Percentiles rank a stretch among this genome's conserved stretches.
phyloP scores from a whole-genome alignment of 2,797 vertebrate genomes.

The Numenius phaeopus region DNA sequence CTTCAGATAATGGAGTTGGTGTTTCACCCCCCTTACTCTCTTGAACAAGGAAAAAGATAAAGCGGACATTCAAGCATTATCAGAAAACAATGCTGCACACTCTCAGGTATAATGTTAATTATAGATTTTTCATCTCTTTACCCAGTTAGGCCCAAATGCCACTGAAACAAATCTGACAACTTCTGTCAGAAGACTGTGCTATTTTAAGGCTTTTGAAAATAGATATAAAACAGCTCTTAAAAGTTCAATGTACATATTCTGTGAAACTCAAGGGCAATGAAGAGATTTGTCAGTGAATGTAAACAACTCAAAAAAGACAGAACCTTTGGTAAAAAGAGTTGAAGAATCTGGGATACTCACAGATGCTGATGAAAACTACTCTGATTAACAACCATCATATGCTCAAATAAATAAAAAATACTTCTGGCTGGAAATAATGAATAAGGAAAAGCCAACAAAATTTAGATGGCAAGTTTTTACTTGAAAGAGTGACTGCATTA shows the following conservation, averaged over 20 bases:
- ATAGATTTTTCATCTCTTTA: background rate
- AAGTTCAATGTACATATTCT: background rate
- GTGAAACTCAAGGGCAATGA: background rate
- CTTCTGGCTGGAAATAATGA: background rate
- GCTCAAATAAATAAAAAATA: background rate
- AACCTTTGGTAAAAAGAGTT: background rate
- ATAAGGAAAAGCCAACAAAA: background rate
- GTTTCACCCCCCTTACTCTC: background rate
- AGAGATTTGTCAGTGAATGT: background rate
- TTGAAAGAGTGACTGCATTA: background rate
- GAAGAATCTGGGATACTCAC: background rate
- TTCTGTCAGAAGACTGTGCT: background rate
- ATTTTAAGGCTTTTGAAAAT: background rate
- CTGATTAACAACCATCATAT: background rate
- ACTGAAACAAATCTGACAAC: background rate
- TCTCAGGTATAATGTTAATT: background rate
- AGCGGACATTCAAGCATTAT: background rate
- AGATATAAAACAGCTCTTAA: background rate
- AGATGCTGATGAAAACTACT: background rate
- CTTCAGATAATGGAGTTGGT: background rate
- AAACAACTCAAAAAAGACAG: background rate
- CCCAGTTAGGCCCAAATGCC: background rate
- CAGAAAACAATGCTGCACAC: background rate
- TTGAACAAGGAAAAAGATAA: background rate
- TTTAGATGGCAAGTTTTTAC: background rate